Base-by-base conservation (phyloP, 2,113 vertebrate species). In the Acinonyx jubatus region DNA sequence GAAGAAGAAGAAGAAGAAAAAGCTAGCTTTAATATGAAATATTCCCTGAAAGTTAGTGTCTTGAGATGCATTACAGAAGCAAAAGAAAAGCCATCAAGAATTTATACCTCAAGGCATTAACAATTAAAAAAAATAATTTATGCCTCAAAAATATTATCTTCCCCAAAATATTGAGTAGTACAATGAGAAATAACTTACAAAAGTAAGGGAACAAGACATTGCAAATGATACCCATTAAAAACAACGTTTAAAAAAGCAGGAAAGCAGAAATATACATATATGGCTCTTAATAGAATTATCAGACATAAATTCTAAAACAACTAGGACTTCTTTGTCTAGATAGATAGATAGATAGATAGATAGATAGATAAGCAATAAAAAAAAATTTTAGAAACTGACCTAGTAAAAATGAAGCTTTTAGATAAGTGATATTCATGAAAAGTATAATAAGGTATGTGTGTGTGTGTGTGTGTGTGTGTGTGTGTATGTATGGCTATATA, bases 401-500 rank as follows among this genome's bases (percentile, higher is more conserved):
- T 76, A 63, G 25, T 36, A 87, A 87, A 87, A 87, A 71, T 69
- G 19, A 65, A 65, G 13, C 21, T 86, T 68, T 69, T 86, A 69
- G 45, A 52, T 38, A 71, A 71, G n/a, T 71, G 15, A 88, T 71
- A 71, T 55, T 3, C n/a, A 38, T 87, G 66, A 69, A 68, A 66
- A 68, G 12, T 66, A 68, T 66, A 48, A 55, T 55, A 57, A 57
- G 55, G 55, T 18, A 0, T 57, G 55, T 57, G 14, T 50, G 12
- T 50, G 50, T 50, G 50, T 50, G 50, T 50, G 50, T 50, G 50
- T 50, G 50, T 50, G 14, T 50, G 55, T 57, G 5, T 57, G 55
- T 57, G 18, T 57, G 18, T 19, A 5, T 19, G 6, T 57, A 1
- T 57, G 0, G 2, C 0, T 66, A 2, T 36, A 23, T 68, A 3